These are phyloP conservation scores for Neoscelio sp. DNA, from an alignment of 2,888 invertebrate genomes.

Conservation along the genomic window DNA sequence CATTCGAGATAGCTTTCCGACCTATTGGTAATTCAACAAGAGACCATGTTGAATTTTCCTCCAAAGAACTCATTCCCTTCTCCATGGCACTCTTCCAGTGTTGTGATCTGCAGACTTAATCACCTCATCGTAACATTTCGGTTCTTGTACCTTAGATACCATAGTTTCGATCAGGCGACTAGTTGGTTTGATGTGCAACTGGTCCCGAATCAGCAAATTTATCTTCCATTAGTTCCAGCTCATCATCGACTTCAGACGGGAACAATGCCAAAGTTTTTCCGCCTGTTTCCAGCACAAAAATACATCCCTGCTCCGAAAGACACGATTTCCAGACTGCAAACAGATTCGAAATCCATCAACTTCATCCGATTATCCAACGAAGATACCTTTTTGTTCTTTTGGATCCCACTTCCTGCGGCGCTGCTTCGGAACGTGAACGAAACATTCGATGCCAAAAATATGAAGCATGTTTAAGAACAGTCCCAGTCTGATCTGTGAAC, in stretches of 20 bases:
- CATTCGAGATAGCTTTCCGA: slow-evolving; percentile 32
- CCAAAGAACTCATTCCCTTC: slow-evolving; percentile 30
- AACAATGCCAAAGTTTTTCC: too few relatives aligned
- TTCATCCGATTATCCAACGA: too few relatives aligned
- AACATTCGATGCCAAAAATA: slow-evolving; percentile 23
- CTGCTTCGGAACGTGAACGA: too few relatives aligned
- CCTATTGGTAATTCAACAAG: slow-evolving; percentile 32
- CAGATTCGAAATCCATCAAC: too few relatives aligned
- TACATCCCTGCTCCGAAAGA: too few relatives aligned
- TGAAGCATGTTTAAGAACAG: slow-evolving; percentile 40
- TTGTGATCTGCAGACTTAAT: slow-evolving; percentile 18
- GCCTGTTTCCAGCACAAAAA: too few relatives aligned
- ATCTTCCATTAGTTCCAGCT: too few relatives aligned
- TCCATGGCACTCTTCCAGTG: slow-evolving; percentile 37
- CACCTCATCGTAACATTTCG: slow-evolving; percentile 34
- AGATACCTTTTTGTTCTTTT: too few relatives aligned
- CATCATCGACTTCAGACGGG: neutral
- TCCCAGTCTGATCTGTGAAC: neutral
- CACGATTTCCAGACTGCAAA: too few relatives aligned
- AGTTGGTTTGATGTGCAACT: slow-evolving; percentile 6
- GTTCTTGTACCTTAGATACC: slow-evolving; percentile 28
- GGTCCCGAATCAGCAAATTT: too few relatives aligned
- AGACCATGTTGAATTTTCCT: slow-evolving; percentile 31
- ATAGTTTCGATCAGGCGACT: slow-evolving; percentile 33
- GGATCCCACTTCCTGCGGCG: too few relatives aligned